Evolutionary conservation across 2,888 invertebrate genomes (phyloP).

Genomic region (Crossocerus cetratus): DNA sequence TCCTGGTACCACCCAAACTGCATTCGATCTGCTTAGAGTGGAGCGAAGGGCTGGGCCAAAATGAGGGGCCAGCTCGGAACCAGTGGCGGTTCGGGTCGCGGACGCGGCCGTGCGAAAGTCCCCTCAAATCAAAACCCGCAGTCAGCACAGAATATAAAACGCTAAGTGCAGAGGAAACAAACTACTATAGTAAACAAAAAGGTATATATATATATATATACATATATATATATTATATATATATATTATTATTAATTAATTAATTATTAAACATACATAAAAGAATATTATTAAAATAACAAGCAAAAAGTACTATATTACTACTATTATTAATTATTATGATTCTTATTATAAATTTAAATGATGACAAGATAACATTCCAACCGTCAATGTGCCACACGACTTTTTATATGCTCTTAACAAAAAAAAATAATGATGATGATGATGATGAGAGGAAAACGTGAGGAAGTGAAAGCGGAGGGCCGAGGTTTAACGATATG

Average conservation of each 20-base stretch:
- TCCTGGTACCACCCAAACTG: not conserved
- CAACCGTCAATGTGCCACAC: slow-evolving; percentile 83
- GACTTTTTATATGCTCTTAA: slow-evolving; percentile 77
- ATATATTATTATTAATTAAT: slow-evolving; percentile 58
- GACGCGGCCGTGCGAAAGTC: slow-evolving; percentile 61
- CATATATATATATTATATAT: slow-evolving; percentile 62
- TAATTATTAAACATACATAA: slow-evolving; percentile 62
- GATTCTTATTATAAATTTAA: slow-evolving; percentile 69
- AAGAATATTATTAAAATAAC: slow-evolving; percentile 65
- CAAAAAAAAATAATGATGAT: slow-evolving; percentile 44
- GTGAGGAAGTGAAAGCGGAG: slow-evolving; percentile 17
- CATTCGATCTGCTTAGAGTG: too few relatives aligned
- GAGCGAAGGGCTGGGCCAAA: too few relatives aligned
- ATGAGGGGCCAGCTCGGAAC: not conserved
- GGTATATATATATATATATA: slow-evolving; percentile 63
- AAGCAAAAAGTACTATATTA: slow-evolving; percentile 72
- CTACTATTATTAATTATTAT: slow-evolving; percentile 68
- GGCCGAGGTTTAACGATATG: slow-evolving; percentile 43
- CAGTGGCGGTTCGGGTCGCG: slow-evolving; percentile 38
- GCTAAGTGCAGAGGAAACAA: slow-evolving; percentile 74
- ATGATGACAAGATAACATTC: slow-evolving; percentile 79
- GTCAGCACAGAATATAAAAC: slow-evolving; percentile 72
- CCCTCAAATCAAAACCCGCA: slow-evolving; percentile 76
- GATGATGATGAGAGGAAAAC: slow-evolving; percentile 45
- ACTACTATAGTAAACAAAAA: slow-evolving; percentile 72